Conservation (phyloP, 2,888 invertebrate genomes). For the Tigriopus californicus region DNA sequence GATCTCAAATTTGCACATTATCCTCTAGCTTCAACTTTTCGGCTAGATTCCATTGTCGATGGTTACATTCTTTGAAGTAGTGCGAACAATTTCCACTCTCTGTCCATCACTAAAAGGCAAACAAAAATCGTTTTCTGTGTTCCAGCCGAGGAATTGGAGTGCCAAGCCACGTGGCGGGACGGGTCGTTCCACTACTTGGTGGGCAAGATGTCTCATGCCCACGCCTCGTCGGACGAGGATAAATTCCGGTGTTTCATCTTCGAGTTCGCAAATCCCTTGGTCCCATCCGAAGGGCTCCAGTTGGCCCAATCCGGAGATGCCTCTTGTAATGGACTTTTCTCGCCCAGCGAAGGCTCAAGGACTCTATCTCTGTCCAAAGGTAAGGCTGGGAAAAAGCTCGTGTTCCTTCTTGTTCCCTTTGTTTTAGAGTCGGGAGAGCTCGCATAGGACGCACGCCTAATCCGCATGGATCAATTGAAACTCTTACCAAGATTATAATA, state of each 20-base stretch:
- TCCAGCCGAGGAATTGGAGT: slow-evolving; percentile 48
- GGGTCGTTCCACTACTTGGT: slow-evolving; percentile 76
- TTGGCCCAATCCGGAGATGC: slow-evolving; percentile 82
- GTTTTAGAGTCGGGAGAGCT: no score
- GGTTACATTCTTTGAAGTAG: no score
- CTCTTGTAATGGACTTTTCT: slow-evolving; percentile 77
- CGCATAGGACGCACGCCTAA: no score
- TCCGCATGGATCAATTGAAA: no score
- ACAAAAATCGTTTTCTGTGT: slow-evolving; percentile 15
- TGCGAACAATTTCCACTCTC: no score
- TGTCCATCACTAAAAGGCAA: no score
- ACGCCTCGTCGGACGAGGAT: slow-evolving; percentile 76
- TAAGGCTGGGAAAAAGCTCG: slow-evolving; percentile 25
- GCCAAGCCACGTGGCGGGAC: slow-evolving; percentile 81
- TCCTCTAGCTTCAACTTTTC: no score
- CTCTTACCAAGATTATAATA: no score
- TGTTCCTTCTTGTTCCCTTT: no score
- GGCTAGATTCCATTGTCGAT: no score
- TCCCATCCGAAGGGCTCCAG: slow-evolving; percentile 40
- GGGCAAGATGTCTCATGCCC: slow-evolving; percentile 69
- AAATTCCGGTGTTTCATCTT: slow-evolving; percentile 87
- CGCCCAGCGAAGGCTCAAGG: slow-evolving; percentile 65
- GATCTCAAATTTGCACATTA: no score
- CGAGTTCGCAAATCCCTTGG: slow-evolving; percentile 36
- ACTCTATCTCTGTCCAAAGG: slow-evolving; percentile 65